Evolutionary conservation across 2,113 vertebrate species (phyloP).

Genomic region (Aviceda subcristata): DNA sequence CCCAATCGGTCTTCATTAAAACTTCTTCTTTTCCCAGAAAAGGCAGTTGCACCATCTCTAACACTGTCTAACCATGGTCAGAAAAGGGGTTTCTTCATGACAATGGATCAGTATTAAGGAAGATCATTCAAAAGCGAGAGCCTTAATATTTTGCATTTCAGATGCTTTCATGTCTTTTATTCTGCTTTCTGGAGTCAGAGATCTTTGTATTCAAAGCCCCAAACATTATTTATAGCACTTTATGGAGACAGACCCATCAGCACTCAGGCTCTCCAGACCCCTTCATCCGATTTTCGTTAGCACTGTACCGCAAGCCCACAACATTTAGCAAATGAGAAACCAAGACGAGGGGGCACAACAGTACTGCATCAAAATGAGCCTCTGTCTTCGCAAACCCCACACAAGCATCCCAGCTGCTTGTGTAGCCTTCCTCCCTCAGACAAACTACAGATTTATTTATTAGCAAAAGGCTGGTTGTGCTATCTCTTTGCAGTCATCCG

Average conservation of each 20-base stretch:
- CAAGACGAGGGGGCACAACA: not conserved
- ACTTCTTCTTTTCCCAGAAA: not conserved
- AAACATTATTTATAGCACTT: conserved; percentile 42
- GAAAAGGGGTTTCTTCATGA: not conserved
- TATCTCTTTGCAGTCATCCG: not conserved
- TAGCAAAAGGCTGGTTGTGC: not conserved
- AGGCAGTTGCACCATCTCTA: not conserved
- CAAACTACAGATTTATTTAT: not conserved
- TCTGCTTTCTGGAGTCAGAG: conserved; percentile 28
- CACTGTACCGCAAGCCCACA: not conserved
- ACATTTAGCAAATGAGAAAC: not conserved
- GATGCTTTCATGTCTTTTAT: conserved; percentile 24
- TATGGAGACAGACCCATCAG: conserved; percentile 48
- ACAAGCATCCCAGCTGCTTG: accelerated
- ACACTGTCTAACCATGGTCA: not conserved
- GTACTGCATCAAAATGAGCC: not conserved
- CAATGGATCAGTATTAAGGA: not conserved
- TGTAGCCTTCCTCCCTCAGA: accelerated
- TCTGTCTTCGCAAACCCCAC: not conserved
- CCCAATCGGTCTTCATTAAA: not conserved
- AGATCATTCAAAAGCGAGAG: not conserved
- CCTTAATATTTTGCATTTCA: not conserved
- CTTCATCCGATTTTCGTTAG: conserved; percentile 42
- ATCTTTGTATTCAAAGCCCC: conserved; percentile 47
- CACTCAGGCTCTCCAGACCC: not conserved